phyloP scores from a whole-genome alignment of 2,113 vertebrate genomes.

The Vireo altiloquus region DNA sequence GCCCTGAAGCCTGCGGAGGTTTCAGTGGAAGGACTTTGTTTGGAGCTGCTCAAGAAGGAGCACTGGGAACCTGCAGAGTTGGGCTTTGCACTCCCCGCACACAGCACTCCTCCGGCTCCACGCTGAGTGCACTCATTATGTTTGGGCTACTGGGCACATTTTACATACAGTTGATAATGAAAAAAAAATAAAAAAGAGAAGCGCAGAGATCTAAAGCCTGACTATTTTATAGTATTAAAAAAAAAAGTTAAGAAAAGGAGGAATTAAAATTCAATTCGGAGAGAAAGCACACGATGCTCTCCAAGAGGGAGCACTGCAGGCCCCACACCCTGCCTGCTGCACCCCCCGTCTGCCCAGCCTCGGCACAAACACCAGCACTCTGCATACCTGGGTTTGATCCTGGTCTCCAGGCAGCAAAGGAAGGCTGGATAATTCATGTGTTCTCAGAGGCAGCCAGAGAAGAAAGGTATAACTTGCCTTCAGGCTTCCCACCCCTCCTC shows the following conservation, averaged over 20 bases:
- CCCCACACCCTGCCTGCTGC: not conserved
- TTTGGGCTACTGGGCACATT: not conserved
- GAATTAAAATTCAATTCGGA: not conserved
- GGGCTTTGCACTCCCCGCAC: not conserved
- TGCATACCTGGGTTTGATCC: constrained; percentile 9
- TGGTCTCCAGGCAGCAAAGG: not conserved
- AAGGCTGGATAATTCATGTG: constrained; percentile 22
- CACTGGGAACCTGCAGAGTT: not conserved
- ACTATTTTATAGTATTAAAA: not conserved
- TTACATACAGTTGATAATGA: not conserved
- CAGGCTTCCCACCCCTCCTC: constrained; percentile 12
- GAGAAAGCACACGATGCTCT: not conserved
- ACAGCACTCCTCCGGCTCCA: not conserved
- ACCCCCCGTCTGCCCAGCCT: not conserved
- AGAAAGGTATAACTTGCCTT: constrained; percentile 39
- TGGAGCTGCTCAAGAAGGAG: not conserved
- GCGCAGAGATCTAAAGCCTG: not conserved
- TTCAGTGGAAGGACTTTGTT: not conserved
- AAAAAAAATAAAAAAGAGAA: not conserved
- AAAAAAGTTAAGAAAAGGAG: not conserved
- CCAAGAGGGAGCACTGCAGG: not conserved
- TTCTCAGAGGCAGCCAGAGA: not conserved
- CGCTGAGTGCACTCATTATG: not conserved
- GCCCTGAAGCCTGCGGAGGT: not conserved
- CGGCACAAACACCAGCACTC: not conserved